These are phyloP conservation scores for Periophthalmus modestus DNA, from an alignment of 2,113 vertebrate species.

Conservation along the genomic window DNA sequence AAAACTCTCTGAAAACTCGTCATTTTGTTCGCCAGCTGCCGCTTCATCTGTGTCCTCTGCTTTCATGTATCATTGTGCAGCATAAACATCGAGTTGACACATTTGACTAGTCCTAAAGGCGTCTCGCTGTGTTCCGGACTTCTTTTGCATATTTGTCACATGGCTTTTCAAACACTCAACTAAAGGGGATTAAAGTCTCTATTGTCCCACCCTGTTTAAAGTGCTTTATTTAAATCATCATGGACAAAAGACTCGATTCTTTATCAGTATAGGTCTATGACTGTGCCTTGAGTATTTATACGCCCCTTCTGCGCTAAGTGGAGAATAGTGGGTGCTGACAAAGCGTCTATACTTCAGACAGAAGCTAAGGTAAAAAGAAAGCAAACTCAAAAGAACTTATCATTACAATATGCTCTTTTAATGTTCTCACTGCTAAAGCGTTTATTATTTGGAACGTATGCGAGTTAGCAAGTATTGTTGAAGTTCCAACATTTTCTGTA, in stretches of 20 bases:
- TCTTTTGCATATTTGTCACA: conserved; percentile 66
- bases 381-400: conserved; percentile 70
- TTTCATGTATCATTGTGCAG: conserved; percentile 60
- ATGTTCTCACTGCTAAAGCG: conserved; percentile 34
- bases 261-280: conserved; percentile 30
- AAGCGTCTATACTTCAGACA: conserved; percentile 58
- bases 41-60: conserved; percentile 35
- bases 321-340: conserved; percentile 57
- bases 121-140: conserved; percentile 28
- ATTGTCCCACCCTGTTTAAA: conserved; percentile 60
- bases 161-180: conserved; percentile 57
- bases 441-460: conserved; percentile 61
- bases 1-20: neutral
- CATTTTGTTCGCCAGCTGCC: conserved; percentile 53
- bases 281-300: conserved; percentile 54
- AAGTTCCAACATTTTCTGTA: neutral
- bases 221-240: conserved; percentile 62
- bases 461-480: conserved; percentile 26
- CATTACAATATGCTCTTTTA: conserved; percentile 66
- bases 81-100: conserved; percentile 69
- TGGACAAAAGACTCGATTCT: conserved; percentile 35
- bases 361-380: conserved; percentile 52
- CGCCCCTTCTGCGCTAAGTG: conserved; percentile 38
- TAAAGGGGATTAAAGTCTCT: conserved; percentile 55
- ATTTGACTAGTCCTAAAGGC: conserved; percentile 52